Evolutionary conservation across 2,888 invertebrate species (phyloP), one percentile per base, ranked within the genome.

Genomic region (Leptogaster cylindrica): DNA sequence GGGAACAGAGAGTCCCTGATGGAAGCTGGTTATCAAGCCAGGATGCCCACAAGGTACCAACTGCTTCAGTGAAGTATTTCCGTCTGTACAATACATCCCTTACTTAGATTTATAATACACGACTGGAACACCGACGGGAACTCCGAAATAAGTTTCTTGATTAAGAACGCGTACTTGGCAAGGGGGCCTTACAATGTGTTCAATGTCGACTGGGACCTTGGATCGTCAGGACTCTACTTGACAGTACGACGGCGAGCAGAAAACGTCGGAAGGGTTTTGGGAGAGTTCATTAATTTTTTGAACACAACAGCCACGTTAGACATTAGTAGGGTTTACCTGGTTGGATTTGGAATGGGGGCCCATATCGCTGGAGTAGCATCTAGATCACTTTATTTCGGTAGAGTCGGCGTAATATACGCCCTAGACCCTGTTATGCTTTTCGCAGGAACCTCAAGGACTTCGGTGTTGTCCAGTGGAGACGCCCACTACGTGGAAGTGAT

Each of bases 401-500:
- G 76, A 1, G 70, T 79, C 33, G 72, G 75, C 10, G 73, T 77
- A 1, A 78, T 79, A 31, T 75, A 77, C 61, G 88, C 88, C 2
- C 70, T 87, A 71, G 91, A 91, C 80, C 90, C 91, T 0, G 91
- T 91, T 0, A 58, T 76, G 39, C 10, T 50, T 16, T 12, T 12
- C 10, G 72, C 73, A 3, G 67, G 71, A 14, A 75, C 73, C 46
- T 74, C 78, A 1, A 79, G 78, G 0, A 78, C 78, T 0, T 81
- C 83, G 63, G 81, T 84, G 58, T 79, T 91, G 50, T 89, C 89
- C 71, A 79, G 79, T 27, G 83, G 81, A 2, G 90, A 91, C 76
- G 91, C 90, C 0, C 78, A 83, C 18, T 91, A 90, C 74, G 91
- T 89, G 25, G 91, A 91, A 75, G 84, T 90, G 1, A 88, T 91